A percentile compares a stretch with the other conserved stretches of the same genome.
These are phyloP conservation scores for Drosophila fungiperda DNA, from an alignment of 2,888 invertebrate genomes.

Conservation along the genomic window DNA sequence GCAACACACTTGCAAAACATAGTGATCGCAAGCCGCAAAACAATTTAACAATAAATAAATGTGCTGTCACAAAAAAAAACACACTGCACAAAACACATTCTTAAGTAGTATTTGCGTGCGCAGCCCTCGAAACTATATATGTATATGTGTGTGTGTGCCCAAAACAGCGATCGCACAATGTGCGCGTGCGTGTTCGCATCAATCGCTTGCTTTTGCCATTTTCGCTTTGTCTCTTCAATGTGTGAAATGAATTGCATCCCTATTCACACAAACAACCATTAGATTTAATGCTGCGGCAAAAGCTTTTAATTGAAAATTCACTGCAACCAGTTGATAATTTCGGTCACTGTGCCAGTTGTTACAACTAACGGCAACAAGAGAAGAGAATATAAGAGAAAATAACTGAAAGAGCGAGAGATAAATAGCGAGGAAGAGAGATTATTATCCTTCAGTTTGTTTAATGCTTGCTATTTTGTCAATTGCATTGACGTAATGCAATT, in stretches of 20 bases:
- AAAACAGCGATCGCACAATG: slow-evolving; percentile 32
- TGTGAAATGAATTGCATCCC: slow-evolving; percentile 25
- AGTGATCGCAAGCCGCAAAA: slow-evolving; percentile 4
- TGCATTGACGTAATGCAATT: slow-evolving; percentile 70
- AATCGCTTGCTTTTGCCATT: slow-evolving; percentile 56
- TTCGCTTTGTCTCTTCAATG: slow-evolving; percentile 33
- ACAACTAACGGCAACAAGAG: background rate
- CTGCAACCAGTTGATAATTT: slow-evolving; percentile 44
- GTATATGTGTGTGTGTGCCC: background rate
- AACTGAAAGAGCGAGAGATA: background rate
- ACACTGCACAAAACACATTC: background rate
- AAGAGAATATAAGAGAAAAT: slow-evolving; percentile 7
- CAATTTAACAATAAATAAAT: slow-evolving; percentile 5
- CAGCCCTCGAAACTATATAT: slow-evolving; percentile 25
- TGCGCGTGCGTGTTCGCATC: slow-evolving; percentile 57
- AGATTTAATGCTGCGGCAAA: slow-evolving; percentile 10
- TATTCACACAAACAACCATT: slow-evolving; percentile 11
- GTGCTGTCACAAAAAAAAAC: slow-evolving; percentile 8
- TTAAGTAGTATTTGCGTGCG: background rate
- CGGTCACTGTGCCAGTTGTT: slow-evolving; percentile 59
- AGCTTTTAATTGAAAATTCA: slow-evolving; percentile 40
- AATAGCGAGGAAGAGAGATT: slow-evolving; percentile 2
- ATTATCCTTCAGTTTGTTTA: slow-evolving; percentile 59
- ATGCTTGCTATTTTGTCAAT: slow-evolving; percentile 47
- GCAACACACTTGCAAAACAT: slow-evolving; percentile 1